Evolutionary conservation across 2,797 vertebrate species (phyloP), one percentile per base, ranked within the genome.

Genomic region (Prunella strophiata): DNA sequence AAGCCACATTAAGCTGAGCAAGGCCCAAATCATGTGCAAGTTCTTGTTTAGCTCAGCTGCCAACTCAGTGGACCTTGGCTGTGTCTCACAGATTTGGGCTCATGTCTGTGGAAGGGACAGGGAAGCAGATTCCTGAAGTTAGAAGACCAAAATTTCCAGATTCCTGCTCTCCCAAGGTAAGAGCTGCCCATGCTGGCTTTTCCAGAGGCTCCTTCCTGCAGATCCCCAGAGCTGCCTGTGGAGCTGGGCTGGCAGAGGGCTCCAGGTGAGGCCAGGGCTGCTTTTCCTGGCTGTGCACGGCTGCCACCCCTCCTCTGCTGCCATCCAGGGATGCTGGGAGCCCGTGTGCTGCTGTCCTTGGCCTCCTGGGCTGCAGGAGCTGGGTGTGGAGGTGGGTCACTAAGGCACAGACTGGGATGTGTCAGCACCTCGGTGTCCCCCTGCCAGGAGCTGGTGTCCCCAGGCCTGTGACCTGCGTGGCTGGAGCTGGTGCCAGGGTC

Each of bases 221-320:
- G 21, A 52, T 5, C 20, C 26, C 45, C 1, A 0, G 2, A 7
- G 77, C 29, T 72, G 25, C 61, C 47, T 0, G 0, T 7, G 50
- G 29, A 54, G 52, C 77, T 32, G 6, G 6, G 62, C 57, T 3
- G 9, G 88, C 61, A 42, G 47, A 1, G 50, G 76, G 50, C 63
- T 18, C 5, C 50, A 16, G 58, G 16, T 0, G 2, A 65, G 86
- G 38, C 34, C 62, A 82, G 82, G 68, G 29, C 0, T 8, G 81
- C 7, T 36, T 70, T 42, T 22, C 73, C 76, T 2, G 1, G 19
- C 29, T 73, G 27, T 3, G n/a, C 21, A 8, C 6, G 2, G 1
- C 47, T 22, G 6, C 43, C 71, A 1, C 19, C 52, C 82, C 65
- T 80, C 11, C 61, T 57, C 12, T 11, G 32, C 9, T 12, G 61